Evolutionary conservation across 2,797 vertebrate species (phyloP).

Genomic region (Xenentodon cancila): DNA sequence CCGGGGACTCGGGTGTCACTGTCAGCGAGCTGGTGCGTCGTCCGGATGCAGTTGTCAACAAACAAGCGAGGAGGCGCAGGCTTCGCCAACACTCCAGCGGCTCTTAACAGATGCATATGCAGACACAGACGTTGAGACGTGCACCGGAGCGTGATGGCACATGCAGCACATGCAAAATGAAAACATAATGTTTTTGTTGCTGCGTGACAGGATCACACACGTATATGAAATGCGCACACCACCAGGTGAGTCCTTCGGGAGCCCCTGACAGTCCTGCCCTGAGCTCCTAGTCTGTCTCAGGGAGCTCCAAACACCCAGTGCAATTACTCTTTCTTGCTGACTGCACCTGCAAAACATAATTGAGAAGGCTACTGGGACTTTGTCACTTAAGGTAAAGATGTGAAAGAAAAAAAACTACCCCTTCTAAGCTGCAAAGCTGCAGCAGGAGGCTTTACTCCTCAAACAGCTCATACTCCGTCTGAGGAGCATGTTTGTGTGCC

Average conservation of each 20-base stretch:
- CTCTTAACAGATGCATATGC: slow-evolving; percentile 33
- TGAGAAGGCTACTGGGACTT: slow-evolving; percentile 74
- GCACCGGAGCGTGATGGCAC: background rate
- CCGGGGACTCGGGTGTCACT: slow-evolving; percentile 59
- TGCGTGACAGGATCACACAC: slow-evolving; percentile 26
- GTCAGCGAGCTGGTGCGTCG: slow-evolving; percentile 44
- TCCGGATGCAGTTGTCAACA: slow-evolving; percentile 53
- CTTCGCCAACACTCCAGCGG: background rate
- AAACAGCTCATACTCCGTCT: slow-evolving; percentile 1
- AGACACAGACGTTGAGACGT: background rate
- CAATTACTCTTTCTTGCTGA: slow-evolving; percentile 83
- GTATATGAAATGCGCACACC: slow-evolving; percentile 28
- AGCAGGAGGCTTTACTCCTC: slow-evolving; percentile 40
- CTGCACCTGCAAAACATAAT: slow-evolving; percentile 79
- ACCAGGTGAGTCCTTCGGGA: slow-evolving; percentile 52
- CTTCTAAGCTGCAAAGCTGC: slow-evolving; percentile 51
- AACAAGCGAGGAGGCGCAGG: slow-evolving; percentile 6
- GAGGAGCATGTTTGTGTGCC: background rate
- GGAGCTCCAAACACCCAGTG: slow-evolving; percentile 74
- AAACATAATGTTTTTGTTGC: slow-evolving; percentile 51
- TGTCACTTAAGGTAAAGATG: slow-evolving; percentile 79
- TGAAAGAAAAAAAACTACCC: slow-evolving; percentile 45
- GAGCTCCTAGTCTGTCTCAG: slow-evolving; percentile 72
- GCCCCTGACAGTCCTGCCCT: slow-evolving; percentile 69
- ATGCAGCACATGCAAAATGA: slow-evolving; percentile 39